These are phyloP conservation scores for Oxystoma pomonae DNA, from an alignment of 2,888 invertebrate species.

Conservation along the genomic window DNA sequence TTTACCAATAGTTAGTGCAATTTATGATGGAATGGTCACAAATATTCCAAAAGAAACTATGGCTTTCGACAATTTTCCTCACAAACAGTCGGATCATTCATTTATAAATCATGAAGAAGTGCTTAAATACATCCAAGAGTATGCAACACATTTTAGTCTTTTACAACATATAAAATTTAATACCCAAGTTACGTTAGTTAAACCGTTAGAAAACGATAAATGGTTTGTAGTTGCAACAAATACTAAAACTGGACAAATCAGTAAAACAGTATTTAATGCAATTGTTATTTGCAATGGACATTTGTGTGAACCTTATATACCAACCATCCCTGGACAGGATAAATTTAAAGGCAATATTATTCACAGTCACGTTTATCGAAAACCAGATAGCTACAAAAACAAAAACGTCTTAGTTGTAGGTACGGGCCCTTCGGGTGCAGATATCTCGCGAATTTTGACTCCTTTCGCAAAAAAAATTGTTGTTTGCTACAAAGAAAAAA, in stretches of 20 bases:
- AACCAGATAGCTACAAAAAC: slow-evolving; percentile 60
- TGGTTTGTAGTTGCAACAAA: slow-evolving; percentile 62
- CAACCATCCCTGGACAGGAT: slow-evolving; percentile 62
- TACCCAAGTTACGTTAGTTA: neutral
- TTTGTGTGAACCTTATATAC: slow-evolving; percentile 70
- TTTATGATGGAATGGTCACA: slow-evolving; percentile 67
- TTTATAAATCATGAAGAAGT: slow-evolving; percentile 65
- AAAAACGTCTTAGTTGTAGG: slow-evolving; percentile 75
- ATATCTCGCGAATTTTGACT: slow-evolving; percentile 63
- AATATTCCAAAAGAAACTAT: slow-evolving; percentile 79
- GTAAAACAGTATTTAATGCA: slow-evolving; percentile 62
- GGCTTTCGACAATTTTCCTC: slow-evolving; percentile 70
- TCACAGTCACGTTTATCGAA: slow-evolving; percentile 83
- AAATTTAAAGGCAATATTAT: slow-evolving; percentile 53
- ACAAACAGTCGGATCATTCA: slow-evolving; percentile 54
- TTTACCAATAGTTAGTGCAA: slow-evolving; percentile 69
- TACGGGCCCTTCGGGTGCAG: slow-evolving; percentile 80
- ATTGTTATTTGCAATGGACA: slow-evolving; percentile 82
- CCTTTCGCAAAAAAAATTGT: slow-evolving; percentile 50
- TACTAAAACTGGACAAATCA: slow-evolving; percentile 48
- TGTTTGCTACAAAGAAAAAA: slow-evolving; percentile 24
- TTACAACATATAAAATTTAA: slow-evolving; percentile 50
- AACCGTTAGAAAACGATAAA: slow-evolving; percentile 33
- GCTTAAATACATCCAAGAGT: slow-evolving; percentile 65
- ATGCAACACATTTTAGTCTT: slow-evolving; percentile 63